Conservation (phyloP, 2,797 vertebrate species). For the Ciconia nigra region DNA sequence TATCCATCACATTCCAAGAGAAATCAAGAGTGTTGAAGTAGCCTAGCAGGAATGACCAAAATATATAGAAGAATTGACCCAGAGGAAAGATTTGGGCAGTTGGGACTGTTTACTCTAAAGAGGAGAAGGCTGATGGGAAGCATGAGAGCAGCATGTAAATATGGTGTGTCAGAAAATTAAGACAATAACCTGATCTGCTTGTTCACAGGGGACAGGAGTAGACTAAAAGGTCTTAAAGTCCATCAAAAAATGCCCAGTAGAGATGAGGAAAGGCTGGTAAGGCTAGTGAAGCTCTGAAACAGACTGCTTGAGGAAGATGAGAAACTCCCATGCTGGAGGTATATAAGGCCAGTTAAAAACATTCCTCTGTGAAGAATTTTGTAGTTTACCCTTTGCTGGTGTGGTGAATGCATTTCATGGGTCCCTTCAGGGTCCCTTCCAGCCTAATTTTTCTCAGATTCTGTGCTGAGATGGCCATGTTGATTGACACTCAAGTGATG, state of each 20-base stretch:
- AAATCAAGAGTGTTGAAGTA: background rate
- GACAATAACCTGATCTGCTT: background rate
- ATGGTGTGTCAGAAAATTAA: background rate
- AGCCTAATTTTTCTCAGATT: background rate
- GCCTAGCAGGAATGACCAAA: background rate
- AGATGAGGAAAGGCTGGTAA: background rate
- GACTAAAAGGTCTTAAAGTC: background rate
- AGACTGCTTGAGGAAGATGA: background rate
- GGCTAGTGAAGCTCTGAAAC: background rate
- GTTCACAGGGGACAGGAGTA: background rate
- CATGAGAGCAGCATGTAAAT: background rate
- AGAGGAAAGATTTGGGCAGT: background rate
- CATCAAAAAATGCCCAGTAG: background rate
- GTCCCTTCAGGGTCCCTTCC: background rate
- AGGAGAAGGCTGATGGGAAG: background rate
- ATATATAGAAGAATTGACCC: background rate
- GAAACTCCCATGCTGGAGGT: background rate
- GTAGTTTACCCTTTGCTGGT: background rate
- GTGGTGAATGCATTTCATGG: background rate
- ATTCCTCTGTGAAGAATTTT: background rate
- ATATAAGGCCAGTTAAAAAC: background rate
- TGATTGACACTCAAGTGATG: background rate
- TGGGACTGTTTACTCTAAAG: background rate
- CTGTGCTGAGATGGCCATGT: background rate
- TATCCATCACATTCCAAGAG: background rate